Conservation (phyloP, 2,888 invertebrate genomes). For the Hyposoter dolosus region DNA sequence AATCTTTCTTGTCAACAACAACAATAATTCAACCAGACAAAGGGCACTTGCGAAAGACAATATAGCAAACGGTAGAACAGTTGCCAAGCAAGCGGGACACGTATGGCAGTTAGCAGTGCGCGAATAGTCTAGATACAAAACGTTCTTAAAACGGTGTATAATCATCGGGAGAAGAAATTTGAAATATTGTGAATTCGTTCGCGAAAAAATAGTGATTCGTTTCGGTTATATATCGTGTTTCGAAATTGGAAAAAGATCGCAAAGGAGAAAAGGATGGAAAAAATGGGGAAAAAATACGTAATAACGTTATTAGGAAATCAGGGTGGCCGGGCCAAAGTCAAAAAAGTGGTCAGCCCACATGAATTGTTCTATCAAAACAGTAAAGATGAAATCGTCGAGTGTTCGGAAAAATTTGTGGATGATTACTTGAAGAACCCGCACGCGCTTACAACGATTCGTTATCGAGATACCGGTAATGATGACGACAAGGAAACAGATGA, state of each 20-base stretch:
- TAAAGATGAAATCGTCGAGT: slow-evolving; percentile 6
- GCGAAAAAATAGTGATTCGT: too few species aligned
- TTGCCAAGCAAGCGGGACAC: slow-evolving; percentile 13
- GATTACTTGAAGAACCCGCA: slow-evolving; percentile 14
- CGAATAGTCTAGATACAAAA: too few species aligned
- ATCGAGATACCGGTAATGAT: slow-evolving; percentile 15
- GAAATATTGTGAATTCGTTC: too few species aligned
- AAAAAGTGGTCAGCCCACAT: slow-evolving; percentile 26
- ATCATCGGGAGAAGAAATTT: too few species aligned
- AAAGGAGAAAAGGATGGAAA: too few species aligned
- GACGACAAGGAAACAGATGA: not conserved
- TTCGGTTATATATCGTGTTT: too few species aligned
- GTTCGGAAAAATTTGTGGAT: slow-evolving; percentile 3
- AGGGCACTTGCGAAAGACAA: too few species aligned
- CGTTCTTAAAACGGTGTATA: too few species aligned
- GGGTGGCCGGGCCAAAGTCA: slow-evolving; percentile 1
- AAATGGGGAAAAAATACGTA: slow-evolving; percentile 11
- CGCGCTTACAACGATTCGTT: slow-evolving; percentile 10
- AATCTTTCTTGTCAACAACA: too few species aligned
- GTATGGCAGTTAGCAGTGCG: slow-evolving; percentile 9
- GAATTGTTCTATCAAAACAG: slow-evolving; percentile 19
- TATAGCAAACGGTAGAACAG: slow-evolving; percentile 13
- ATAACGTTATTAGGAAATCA: not conserved
- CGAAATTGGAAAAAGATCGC: too few species aligned
- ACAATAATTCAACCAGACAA: too few species aligned